Conservation (phyloP, 2,113 vertebrate species). For the Nothocercus julius region DNA sequence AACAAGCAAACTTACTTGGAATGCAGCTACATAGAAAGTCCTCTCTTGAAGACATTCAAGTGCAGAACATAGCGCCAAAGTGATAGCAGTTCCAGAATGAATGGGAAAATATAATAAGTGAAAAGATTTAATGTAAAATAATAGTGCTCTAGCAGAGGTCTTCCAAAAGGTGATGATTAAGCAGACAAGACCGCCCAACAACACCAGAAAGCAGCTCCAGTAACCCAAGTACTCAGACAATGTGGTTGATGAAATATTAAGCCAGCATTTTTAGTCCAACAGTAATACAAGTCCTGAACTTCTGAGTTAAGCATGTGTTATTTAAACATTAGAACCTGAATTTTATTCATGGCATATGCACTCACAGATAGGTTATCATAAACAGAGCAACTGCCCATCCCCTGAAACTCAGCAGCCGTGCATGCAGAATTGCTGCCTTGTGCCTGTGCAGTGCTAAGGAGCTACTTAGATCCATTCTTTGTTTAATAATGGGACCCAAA, state of each 20-base stretch:
- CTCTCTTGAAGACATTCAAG: neutral
- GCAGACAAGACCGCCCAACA: neutral
- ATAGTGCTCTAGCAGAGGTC: neutral
- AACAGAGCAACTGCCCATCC: neutral
- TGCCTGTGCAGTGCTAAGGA: neutral
- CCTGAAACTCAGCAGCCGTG: neutral
- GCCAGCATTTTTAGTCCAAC: neutral
- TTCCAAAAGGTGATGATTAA: neutral
- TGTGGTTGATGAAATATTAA: constrained; percentile 6
- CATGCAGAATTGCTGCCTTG: constrained; percentile 21
- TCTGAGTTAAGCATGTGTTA: neutral
- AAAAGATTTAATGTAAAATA: constrained; percentile 3
- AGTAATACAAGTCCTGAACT: neutral
- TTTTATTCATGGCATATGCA: neutral
- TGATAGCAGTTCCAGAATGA: neutral
- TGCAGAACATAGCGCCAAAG: neutral
- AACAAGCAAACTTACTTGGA: neutral
- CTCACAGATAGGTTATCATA: neutral
- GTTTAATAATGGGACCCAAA: neutral
- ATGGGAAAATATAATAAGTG: neutral
- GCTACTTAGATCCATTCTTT: constrained; percentile 2
- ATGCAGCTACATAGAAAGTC: neutral
- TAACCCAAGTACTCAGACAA: neutral
- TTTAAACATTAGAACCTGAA: neutral
- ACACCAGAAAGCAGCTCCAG: neutral